Base-by-base conservation (phyloP, 2,113 vertebrate species). In the Otocyon megalotis region DNA sequence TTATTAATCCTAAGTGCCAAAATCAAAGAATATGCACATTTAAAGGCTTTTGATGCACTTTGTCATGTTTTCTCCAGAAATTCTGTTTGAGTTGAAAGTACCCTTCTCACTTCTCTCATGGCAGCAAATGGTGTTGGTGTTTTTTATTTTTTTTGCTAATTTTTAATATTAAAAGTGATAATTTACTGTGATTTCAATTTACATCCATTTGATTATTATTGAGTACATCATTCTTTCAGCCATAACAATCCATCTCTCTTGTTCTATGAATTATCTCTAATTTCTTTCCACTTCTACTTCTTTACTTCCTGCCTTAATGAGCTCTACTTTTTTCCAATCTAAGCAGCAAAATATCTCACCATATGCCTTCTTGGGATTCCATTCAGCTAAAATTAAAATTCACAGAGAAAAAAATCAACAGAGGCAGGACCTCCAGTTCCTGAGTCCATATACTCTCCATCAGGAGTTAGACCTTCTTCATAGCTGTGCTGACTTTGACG, bases 231-330 rank as follows among this genome's bases (percentile, higher is more conserved):
- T 54, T 81, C 65, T 90, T 88, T 13, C 65, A 74, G 53, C 28
- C 12, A 43, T 28, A 79, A 20, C 30, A 88, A 63, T 67, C 26
- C 20, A 13, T 30, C 43, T 14, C 48, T 83, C 54, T 95, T 67
- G 3, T 56, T 94, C 35, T 30, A 9, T 72, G 48, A 86, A 26
- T 90, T 2, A 6, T 88, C 6, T 69, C 12, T 56, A 60, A 20
- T 86, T 95, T 89, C 14, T 86, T 95, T 89, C 14, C 35, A 48
- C 67, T 72, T 14, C 13, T 76, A 54, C 14, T 83, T 96, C 30
- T 87, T 3, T 22, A 87, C 62, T 63, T 95, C 3, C 80, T 93
- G 20, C 22, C 37, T 15, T 72, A 77, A 26, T 60, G 58, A 58
- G 24, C 20, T 97, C 54, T 35, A 24, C 26, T 85, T 94, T 81